Evolutionary conservation across 2,113 vertebrate genomes (phyloP).

Genomic region (Brachyhypopomus gauderio): DNA sequence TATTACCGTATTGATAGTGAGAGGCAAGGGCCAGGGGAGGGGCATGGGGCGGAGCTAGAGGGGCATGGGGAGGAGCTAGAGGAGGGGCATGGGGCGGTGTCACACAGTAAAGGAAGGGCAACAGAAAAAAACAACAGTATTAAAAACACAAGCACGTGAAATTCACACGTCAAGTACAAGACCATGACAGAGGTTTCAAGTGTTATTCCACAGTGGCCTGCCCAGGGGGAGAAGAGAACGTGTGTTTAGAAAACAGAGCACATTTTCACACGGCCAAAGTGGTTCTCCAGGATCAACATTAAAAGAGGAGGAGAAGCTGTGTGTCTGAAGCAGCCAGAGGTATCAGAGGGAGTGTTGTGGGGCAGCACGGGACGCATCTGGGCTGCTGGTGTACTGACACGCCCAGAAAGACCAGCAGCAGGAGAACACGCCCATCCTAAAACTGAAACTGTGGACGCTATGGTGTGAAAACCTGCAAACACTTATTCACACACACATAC

Average conservation of each 20-base stretch:
- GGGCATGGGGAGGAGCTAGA: not conserved
- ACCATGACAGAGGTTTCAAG: slow-evolving; percentile 25
- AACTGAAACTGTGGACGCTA: no score
- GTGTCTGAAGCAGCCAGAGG: not conserved
- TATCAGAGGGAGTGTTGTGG: not conserved
- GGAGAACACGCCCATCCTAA: not conserved
- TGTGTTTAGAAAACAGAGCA: slow-evolving; percentile 8
- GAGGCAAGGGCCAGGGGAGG: slow-evolving; percentile 50
- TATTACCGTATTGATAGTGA: slow-evolving; percentile 62
- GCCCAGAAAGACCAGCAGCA: not conserved
- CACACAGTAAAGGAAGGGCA: slow-evolving; percentile 41
- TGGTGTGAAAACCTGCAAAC: no score
- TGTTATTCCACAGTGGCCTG: slow-evolving; percentile 37
- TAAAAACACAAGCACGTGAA: slow-evolving; percentile 39
- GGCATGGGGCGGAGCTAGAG: not conserved
- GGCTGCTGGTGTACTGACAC: not conserved
- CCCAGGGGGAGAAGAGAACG: slow-evolving; percentile 23
- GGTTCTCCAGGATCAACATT: not conserved
- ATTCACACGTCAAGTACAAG: slow-evolving; percentile 18
- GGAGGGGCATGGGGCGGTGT: slow-evolving; percentile 16
- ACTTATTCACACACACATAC: not conserved
- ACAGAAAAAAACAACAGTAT: slow-evolving; percentile 41
- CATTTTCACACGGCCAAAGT: slow-evolving; percentile 5
- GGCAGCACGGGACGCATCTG: not conserved
- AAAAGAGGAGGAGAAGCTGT: not conserved